Percentiles rank a stretch among this genome's conserved stretches.
Evolutionary conservation across 2,888 invertebrate genomes (phyloP).

Genomic region (Chesias legatella): DNA sequence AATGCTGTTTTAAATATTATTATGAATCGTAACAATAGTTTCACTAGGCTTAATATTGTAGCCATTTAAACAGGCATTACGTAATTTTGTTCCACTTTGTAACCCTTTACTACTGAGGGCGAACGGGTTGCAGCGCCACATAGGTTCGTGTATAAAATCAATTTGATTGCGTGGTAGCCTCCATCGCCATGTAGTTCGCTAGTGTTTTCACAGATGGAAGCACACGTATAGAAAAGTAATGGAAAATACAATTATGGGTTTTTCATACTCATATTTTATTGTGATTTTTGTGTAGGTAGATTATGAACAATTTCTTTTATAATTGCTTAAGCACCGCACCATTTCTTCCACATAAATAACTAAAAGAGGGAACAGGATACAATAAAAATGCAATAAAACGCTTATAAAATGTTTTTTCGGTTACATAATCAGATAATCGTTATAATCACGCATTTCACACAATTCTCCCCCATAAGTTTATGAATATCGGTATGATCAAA

Average conservation of each 20-base stretch:
- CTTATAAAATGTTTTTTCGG: background rate
- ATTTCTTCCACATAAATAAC: no score
- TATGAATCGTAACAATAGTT: no score
- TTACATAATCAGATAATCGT: background rate
- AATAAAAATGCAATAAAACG: no score
- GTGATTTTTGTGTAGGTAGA: no score
- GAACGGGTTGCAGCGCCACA: conserved; percentile 41
- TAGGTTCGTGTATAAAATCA: conserved; percentile 47
- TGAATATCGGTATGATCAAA: conserved; percentile 16
- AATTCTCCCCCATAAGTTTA: conserved; percentile 4
- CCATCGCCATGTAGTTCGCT: conserved; percentile 46
- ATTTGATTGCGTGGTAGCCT: conserved; percentile 63
- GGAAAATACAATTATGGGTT: conserved; percentile 10
- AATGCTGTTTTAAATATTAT: no score
- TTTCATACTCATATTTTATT: background rate
- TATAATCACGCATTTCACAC: conserved; percentile 5
- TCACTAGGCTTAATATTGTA: no score
- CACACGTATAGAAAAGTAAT: conserved; percentile 35
- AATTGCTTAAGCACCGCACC: no score
- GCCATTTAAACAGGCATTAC: background rate
- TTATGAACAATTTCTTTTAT: no score
- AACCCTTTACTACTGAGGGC: conserved; percentile 12
- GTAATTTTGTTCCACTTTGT: conserved; percentile 4
- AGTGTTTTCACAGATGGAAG: conserved; percentile 52
- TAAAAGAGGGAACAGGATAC: no score